These are phyloP conservation scores for Mactromeris polynyma DNA, from an alignment of 2,888 invertebrate species.

Conservation along the genomic window DNA sequence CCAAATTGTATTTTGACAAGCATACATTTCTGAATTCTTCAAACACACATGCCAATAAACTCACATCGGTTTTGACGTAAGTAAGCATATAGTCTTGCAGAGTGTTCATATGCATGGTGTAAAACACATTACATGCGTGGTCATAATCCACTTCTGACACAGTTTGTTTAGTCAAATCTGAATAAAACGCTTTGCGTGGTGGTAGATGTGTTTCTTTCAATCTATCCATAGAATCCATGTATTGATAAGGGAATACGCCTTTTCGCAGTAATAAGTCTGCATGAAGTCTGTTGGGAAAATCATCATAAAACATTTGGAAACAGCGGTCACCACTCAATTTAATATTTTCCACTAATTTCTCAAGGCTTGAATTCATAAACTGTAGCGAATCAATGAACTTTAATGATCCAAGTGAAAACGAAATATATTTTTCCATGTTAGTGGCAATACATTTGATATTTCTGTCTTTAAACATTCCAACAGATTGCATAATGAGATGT, in stretches of 20 bases:
- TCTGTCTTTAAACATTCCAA: slow-evolving; percentile 45
- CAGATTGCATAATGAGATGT: slow-evolving; percentile 55
- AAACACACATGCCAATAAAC: slow-evolving; percentile 57
- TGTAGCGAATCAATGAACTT: no score
- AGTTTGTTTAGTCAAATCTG: slow-evolving; percentile 12
- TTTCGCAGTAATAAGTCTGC: no score
- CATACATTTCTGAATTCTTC: slow-evolving; percentile 43
- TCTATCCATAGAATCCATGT: no score
- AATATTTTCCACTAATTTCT: no score
- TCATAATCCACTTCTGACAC: no score
- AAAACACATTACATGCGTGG: slow-evolving; percentile 43
- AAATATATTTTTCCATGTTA: slow-evolving; percentile 43
- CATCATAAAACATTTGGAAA: no score
- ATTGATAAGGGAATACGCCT: no score
- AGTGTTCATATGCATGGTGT: slow-evolving; percentile 22
- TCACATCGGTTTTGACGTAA: slow-evolving; percentile 59
- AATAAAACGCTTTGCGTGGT: slow-evolving; percentile 56
- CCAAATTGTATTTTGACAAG: slow-evolving; percentile 74
- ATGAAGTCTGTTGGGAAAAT: no score
- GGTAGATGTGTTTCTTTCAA: no score
- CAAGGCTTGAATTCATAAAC: no score
- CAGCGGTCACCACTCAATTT: no score
- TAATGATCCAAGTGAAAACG: slow-evolving; percentile 45
- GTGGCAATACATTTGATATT: no score
- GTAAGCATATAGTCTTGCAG: slow-evolving; percentile 57